A percentile compares a stretch with the other conserved stretches of the same genome.
These are phyloP conservation scores for Heteromormyrus szaboi DNA, from an alignment of 2,797 vertebrate species.

Conservation along the genomic window DNA sequence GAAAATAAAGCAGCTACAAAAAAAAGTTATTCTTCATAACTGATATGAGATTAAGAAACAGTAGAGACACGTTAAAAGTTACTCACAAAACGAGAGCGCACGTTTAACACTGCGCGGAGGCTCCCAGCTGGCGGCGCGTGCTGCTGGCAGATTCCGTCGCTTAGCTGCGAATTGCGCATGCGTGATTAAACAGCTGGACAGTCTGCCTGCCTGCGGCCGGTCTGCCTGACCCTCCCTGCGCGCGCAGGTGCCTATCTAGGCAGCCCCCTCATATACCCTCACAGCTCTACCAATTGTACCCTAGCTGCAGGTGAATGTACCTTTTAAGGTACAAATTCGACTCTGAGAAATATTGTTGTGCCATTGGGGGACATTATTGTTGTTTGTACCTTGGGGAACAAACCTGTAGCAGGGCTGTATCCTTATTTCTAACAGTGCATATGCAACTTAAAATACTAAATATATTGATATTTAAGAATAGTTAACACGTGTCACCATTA, in stretches of 20 bases:
- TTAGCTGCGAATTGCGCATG: constrained; percentile 14
- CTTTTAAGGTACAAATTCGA: not conserved
- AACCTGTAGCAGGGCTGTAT: not conserved
- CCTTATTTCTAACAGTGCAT: not conserved
- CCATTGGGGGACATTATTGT: not conserved
- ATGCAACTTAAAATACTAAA: not conserved
- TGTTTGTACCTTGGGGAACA: not conserved
- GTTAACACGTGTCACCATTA: not conserved
- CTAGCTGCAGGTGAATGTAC: not conserved
- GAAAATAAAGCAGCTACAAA: not conserved
- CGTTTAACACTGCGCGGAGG: not conserved
- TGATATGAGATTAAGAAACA: not conserved
- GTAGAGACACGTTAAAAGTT: not conserved
- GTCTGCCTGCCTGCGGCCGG: not conserved
- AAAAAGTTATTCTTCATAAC: constrained; percentile 6
- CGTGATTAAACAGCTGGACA: not conserved
- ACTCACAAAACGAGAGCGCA: constrained; percentile 27
- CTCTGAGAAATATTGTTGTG: not conserved
- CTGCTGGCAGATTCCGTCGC: not conserved
- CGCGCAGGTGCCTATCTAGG: not conserved
- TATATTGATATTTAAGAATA: not conserved
- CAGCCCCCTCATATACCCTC: not conserved
- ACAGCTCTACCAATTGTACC: not conserved
- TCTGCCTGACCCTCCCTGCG: not conserved
- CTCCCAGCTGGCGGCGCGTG: not conserved